Conservation (phyloP, 1,140 invertebrate genomes). For the Drosophila persimilis region DNA sequence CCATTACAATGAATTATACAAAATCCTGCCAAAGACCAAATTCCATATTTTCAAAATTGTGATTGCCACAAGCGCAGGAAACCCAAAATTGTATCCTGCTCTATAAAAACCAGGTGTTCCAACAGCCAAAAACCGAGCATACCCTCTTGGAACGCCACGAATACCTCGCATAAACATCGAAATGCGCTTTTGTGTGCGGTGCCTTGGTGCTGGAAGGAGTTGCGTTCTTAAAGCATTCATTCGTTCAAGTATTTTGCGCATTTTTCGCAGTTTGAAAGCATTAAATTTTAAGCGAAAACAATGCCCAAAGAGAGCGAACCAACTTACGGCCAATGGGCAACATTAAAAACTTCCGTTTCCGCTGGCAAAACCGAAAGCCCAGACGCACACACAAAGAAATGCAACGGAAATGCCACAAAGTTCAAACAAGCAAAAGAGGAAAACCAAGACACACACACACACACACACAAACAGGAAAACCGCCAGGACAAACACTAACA, state of each 20-base stretch:
- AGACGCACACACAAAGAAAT: constrained; percentile 62
- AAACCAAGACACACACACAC: constrained; percentile 26
- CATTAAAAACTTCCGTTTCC: constrained; percentile 81
- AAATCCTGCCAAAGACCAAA: too few relatives aligned
- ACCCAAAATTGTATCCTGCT: too few relatives aligned
- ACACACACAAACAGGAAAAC: constrained; percentile 65
- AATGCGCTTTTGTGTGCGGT: constrained; percentile 55
- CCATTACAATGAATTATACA: too few relatives aligned
- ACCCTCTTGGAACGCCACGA: too few relatives aligned
- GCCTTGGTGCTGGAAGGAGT: not conserved
- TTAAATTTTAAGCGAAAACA: constrained; percentile 74
- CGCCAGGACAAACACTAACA: constrained; percentile 74
- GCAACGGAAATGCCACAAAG: constrained; percentile 79
- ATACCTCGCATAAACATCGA: constrained; percentile 33
- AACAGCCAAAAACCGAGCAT: too few relatives aligned
- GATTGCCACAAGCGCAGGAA: too few relatives aligned
- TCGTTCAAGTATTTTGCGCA: constrained; percentile 38
- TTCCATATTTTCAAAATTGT: too few relatives aligned
- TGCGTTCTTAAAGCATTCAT: constrained; percentile 53
- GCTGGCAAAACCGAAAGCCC: constrained; percentile 31
- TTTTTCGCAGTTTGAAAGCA: constrained; percentile 49
- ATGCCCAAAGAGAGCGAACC: constrained; percentile 36
- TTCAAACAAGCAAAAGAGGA: constrained; percentile 60
- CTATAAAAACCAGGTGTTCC: too few relatives aligned
- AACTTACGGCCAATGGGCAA: constrained; percentile 71